These are phyloP conservation scores for Macquaria ambigua DNA, from an alignment of 2,113 vertebrate species.

Conservation along the genomic window DNA sequence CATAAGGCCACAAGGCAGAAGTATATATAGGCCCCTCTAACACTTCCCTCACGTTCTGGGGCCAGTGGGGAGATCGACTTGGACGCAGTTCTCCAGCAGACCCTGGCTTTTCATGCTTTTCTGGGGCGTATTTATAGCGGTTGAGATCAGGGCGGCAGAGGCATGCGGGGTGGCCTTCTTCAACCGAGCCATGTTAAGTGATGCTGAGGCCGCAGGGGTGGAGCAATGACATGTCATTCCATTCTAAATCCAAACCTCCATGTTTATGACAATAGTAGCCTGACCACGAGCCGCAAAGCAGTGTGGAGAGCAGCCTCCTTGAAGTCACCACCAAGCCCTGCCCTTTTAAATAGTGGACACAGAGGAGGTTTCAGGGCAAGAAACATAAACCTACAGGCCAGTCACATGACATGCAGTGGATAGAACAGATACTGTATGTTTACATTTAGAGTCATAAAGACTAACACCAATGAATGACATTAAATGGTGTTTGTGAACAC, in stretches of 20 bases:
- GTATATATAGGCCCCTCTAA: slow-evolving; percentile 73
- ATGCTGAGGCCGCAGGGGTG: slow-evolving; percentile 49
- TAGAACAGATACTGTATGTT: neutral
- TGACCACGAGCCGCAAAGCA: slow-evolving; percentile 12
- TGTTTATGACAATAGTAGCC: slow-evolving; percentile 64
- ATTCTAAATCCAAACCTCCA: slow-evolving; percentile 67
- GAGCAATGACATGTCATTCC: slow-evolving; percentile 57
- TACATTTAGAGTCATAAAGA: slow-evolving; percentile 1
- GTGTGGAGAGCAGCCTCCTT: neutral
- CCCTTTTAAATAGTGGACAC: slow-evolving; percentile 14
- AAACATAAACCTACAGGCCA: slow-evolving; percentile 4
- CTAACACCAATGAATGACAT: neutral
- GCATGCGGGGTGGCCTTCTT: slow-evolving; percentile 61
- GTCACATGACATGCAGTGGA: neutral
- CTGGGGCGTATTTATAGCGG: slow-evolving; percentile 70
- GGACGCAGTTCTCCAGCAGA: slow-evolving; percentile 51
- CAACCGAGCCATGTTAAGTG: slow-evolving; percentile 74
- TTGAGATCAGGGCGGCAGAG: slow-evolving; percentile 61
- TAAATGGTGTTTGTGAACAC: neutral
- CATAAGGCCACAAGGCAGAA: slow-evolving; percentile 52
- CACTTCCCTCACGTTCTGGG: slow-evolving; percentile 65
- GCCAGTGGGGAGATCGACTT: slow-evolving; percentile 26
- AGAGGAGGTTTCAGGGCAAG: slow-evolving; percentile 10
- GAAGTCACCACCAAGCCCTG: neutral
- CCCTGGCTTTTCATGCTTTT: slow-evolving; percentile 70